phyloP scores from a whole-genome alignment of 2,113 vertebrate species.

The Ageneiosus marmoratus region DNA sequence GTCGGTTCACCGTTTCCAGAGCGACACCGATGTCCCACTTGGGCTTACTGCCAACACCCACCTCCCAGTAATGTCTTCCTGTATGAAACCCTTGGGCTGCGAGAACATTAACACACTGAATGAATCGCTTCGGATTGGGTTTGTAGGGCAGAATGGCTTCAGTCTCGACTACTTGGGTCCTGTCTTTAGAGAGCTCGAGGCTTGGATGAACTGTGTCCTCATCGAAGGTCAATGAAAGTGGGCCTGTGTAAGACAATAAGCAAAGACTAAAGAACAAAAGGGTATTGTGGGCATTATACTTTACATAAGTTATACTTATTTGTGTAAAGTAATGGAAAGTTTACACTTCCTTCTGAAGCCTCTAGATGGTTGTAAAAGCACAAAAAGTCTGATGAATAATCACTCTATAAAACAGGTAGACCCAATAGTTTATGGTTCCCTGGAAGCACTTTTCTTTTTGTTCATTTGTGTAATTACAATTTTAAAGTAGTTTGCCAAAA shows the following conservation, averaged over 20 bases:
- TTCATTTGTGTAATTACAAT: not conserved
- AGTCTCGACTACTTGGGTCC: conserved; percentile 74
- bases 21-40: conserved; percentile 88
- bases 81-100: conserved; percentile 69
- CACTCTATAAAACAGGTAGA: not conserved
- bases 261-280: not conserved
- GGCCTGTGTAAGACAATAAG: conserved; percentile 65
- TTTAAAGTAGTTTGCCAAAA: not conserved
- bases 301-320: not conserved
- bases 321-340: not conserved
- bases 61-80: conserved; percentile 85
- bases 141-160: conserved; percentile 33
- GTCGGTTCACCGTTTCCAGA: conserved; percentile 70
- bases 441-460: not conserved
- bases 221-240: conserved; percentile 76
- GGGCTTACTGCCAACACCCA: conserved; percentile 78
- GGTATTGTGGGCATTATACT: not conserved
- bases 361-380: not conserved
- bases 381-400: not conserved
- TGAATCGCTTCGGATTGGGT: conserved; percentile 72
- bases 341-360: not conserved
- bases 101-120: conserved; percentile 81
- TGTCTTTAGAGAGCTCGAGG: conserved; percentile 76
- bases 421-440: no score
- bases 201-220: conserved; percentile 80